Evolutionary conservation across 2,888 invertebrate species (phyloP), one percentile per base, ranked within the genome.

Genomic region (Halictus quadricinctus): DNA sequence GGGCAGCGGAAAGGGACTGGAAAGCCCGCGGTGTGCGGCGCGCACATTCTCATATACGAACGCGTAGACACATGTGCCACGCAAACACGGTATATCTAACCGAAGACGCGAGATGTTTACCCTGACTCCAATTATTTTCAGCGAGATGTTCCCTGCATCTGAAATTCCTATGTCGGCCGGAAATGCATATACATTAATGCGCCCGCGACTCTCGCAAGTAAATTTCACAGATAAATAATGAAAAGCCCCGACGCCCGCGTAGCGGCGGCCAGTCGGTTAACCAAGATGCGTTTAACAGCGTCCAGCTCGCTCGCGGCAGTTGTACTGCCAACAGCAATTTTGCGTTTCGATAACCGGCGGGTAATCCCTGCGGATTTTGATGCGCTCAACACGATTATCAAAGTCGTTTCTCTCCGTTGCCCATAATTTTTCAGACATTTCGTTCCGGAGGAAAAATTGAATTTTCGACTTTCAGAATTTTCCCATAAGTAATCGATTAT

Each of bases 41-140:
- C 66, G 43, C 29, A 13, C n/a, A 36, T 46, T 50, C 50, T 29
- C 50, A 43, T 76, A 66, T 21, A 69, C 43, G 77, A 54, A 75
- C 74, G 41, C 29, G 50, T 75, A 75, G 75, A 78, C 58, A 80
- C 48, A 50, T 66, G 46, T 48, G 72, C 41, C 70, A 29, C 25
- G 72, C 72, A 85, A 81, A 85, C 75, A 81, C 50, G 5, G 72
- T 69, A 75, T 75, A 85, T 81, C 72, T 80, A 69, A 72, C 66
- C 50, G 72, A 76, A 85, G 78, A 76, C 74, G 74, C 70, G 77
- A 80, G 64, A 84, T 85, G 69, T 78, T 84, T 84, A 75, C 81
- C 74, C 58, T 78, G 72, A 78, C 81, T 54, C 75, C 77, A 81
- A 85, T 85, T 85, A 85, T 72, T 85, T 85, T 85, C 66, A 29